These are phyloP conservation scores for Rhinogobio ventralis DNA, from an alignment of 2,797 vertebrate genomes.

Conservation along the genomic window DNA sequence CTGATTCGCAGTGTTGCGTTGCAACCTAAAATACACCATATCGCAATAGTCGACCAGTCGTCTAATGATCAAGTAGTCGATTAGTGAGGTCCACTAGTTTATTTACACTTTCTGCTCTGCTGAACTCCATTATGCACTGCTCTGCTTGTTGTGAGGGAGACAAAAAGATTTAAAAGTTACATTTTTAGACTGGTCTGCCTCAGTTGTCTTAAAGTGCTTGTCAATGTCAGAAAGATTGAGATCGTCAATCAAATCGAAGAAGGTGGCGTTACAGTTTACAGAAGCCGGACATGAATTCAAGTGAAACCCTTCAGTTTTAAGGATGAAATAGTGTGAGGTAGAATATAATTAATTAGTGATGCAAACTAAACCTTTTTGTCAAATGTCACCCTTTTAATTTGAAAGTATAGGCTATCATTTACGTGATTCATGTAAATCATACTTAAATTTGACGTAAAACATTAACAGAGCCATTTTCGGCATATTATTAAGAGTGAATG, in stretches of 20 bases:
- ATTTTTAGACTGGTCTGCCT: neutral
- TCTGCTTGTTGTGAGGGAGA: neutral
- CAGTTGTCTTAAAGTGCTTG: neutral
- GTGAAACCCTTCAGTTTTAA: neutral
- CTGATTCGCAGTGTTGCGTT: neutral
- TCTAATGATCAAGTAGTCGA: neutral
- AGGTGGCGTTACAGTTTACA: neutral
- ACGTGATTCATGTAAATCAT: neutral
- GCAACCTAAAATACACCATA: neutral
- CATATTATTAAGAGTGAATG: no score
- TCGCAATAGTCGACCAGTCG: neutral
- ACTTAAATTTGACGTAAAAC: neutral
- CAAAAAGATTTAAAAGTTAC: neutral
- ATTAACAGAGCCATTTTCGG: neutral
- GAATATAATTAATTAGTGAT: neutral
- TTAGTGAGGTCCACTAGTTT: neutral
- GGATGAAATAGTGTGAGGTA: neutral
- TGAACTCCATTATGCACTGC: neutral
- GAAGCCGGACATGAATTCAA: neutral
- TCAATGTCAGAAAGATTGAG: neutral
- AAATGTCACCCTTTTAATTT: neutral
- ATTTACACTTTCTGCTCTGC: neutral
- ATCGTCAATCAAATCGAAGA: neutral
- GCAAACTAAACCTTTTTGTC: neutral
- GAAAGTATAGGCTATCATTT: neutral